Evolutionary conservation across 2,888 invertebrate genomes (phyloP).

Genomic region (Netelia inedita): DNA sequence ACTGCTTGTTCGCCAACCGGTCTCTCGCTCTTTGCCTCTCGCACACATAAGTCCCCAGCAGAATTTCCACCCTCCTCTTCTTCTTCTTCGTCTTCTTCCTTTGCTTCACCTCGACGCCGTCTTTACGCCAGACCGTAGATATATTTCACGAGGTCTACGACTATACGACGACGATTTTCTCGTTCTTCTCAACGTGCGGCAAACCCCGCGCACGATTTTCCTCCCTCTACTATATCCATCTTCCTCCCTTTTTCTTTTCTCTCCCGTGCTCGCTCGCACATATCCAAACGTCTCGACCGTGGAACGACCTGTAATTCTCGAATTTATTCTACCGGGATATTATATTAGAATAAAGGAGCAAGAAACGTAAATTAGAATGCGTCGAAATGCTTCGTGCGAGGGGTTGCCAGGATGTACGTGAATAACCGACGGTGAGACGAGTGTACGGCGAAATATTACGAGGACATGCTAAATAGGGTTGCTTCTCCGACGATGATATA

Average conservation of each 20-base stretch:
- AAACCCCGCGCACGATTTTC: conserved; percentile 37
- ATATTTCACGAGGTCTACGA: conserved; percentile 59
- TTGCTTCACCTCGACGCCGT: conserved; percentile 31
- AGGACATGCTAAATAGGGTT: conserved; percentile 2
- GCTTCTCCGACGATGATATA: too few relatives aligned
- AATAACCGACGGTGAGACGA: neutral
- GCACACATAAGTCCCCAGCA: conserved; percentile 48
- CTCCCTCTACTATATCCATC: conserved; percentile 16
- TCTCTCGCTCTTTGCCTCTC: conserved; percentile 51
- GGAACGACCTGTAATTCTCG: conserved; percentile 59
- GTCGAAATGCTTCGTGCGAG: conserved; percentile 50
- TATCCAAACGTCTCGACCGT: neutral
- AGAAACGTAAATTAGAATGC: conserved; percentile 60
- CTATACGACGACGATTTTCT: conserved; percentile 52
- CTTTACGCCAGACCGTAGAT: conserved; percentile 57
- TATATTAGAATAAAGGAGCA: conserved; percentile 53
- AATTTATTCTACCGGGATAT: conserved; percentile 61
- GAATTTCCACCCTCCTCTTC: conserved; percentile 41
- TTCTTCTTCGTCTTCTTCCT: conserved; percentile 35
- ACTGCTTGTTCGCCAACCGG: conserved; percentile 23
- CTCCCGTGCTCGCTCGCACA: neutral
- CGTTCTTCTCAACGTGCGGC: conserved; percentile 31
- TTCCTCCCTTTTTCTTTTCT: neutral
- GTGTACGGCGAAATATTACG: conserved; percentile 1
- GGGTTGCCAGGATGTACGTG: conserved; percentile 3